Base-by-base conservation (phyloP, 2,888 invertebrate genomes). In the Petrophora chlorosata region DNA sequence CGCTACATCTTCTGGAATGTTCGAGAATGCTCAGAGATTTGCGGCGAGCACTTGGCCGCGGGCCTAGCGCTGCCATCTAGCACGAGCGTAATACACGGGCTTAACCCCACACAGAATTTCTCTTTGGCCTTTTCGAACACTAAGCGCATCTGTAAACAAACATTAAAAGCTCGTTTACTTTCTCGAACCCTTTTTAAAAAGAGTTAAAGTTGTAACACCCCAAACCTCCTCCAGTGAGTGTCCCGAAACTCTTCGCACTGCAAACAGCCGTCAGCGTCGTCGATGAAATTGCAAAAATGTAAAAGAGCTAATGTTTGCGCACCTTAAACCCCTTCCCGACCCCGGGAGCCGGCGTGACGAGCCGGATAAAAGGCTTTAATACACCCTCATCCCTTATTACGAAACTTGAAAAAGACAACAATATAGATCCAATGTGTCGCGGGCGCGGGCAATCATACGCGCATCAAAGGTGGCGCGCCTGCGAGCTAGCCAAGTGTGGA, bases 331-430 rank as follows among this genome's bases (percentile, higher is more conserved):
- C 85, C 85, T 89, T 87, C 85, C 80, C 85, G 79, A 84, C 86
- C 89, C 87, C 82, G 80, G 32, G 49, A 80, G 67, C 79, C 78
- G 73, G 85, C 87, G 89, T 89, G 89, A 90, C 89, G 90, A 90
- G 88, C 87, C 82, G 89, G 89, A 89, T 90, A 89, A 90, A 90
- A 89, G 89, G 89, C 90, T 90, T 90, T 90, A 90, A 90, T 90
- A 90, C 89, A 90, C 89, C 89, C 90, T 89, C 89, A 89, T 87
- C 88, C 88, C 90, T 90, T 90, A 90, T 90, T 90, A 90, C 89
- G 85, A 88, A 89, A 90, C 89, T 90, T 90, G 90, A 90, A 90
- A 90, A 90, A 90, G 90, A 89, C 90, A 90, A 90, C 90, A 89
- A 88, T 90, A 89, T 87, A 88, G 88, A 88, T 85, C 82, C 82